Evolutionary conservation across 2,888 invertebrate genomes (phyloP).

Genomic region (Mongoloraphidia duomilia): DNA sequence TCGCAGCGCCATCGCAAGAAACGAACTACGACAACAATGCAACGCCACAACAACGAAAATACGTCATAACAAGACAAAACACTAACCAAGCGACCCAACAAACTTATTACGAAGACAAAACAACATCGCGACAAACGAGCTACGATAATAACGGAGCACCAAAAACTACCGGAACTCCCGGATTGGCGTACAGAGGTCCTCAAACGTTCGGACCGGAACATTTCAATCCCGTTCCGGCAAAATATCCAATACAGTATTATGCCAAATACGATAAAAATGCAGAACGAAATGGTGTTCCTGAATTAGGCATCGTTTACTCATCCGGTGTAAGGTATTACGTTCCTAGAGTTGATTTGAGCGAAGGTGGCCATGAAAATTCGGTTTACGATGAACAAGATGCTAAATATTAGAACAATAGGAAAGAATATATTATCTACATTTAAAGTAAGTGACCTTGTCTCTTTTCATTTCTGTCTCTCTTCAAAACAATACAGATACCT

Average conservation of each 20-base stretch:
- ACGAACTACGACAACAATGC: neutral
- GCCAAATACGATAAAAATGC: constrained; percentile 1
- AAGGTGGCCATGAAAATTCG: constrained; percentile 23
- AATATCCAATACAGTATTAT: constrained; percentile 14
- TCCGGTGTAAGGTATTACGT: constrained; percentile 29
- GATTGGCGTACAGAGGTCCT: constrained; percentile 26
- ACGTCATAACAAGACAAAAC: too few species aligned
- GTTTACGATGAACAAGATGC: constrained; percentile 25
- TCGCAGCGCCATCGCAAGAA: neutral
- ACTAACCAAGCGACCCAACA: too few species aligned
- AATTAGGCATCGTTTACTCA: constrained; percentile 28
- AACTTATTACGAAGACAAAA: too few species aligned
- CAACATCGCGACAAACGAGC: too few species aligned
- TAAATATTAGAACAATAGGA: constrained; percentile 18
- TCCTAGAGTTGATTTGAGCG: constrained; percentile 22
- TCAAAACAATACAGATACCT: too few species aligned
- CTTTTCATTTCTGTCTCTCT: too few species aligned
- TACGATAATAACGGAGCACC: too few species aligned
- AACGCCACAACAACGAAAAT: too few species aligned
- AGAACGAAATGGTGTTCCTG: constrained; percentile 20
- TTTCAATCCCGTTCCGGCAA: constrained; percentile 21
- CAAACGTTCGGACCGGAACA: constrained; percentile 27
- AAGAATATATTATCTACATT: constrained; percentile 3
- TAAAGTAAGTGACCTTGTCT: too few species aligned
- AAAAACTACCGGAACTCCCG: constrained; percentile 8